Conservation (phyloP, 37 sponge, comb jelly and placozoan genomes). For the Aplysina aerophoba region DNA sequence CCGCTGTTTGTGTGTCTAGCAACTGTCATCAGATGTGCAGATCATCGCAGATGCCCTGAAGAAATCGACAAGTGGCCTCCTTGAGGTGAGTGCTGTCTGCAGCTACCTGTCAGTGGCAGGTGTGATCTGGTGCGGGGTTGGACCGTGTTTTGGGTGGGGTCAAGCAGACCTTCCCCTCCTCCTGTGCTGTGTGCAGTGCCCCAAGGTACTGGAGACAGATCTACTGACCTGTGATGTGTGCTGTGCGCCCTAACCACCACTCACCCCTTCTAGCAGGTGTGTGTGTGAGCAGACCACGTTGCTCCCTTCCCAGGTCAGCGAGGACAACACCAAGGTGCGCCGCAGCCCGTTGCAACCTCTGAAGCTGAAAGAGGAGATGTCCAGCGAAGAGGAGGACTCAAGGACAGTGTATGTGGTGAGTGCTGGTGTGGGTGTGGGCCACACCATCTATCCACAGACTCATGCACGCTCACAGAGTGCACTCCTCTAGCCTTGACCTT, state of each 20-base stretch:
- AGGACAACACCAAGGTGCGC: constrained; percentile 49
- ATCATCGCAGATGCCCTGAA: constrained; percentile 68
- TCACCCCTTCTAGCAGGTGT: too few relatives aligned
- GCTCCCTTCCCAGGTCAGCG: constrained; percentile 46
- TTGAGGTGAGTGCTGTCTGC: constrained; percentile 65
- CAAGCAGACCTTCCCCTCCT: too few relatives aligned
- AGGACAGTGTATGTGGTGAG: constrained; percentile 79
- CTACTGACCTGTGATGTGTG: too few relatives aligned
- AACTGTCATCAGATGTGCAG: constrained; percentile 62
- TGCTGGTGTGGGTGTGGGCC: background rate
- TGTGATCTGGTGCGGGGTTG: background rate
- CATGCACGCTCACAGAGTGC: background rate
- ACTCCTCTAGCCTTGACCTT: too few relatives aligned
- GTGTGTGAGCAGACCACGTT: too few relatives aligned
- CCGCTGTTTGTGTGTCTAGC: constrained; percentile 19
- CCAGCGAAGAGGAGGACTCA: constrained; percentile 44
- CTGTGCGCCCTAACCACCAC: too few relatives aligned
- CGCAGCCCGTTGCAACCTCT: constrained; percentile 40
- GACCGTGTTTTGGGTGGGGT: too few relatives aligned
- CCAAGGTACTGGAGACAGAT: too few relatives aligned
- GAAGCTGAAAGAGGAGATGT: constrained; percentile 26
- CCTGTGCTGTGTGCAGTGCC: too few relatives aligned
- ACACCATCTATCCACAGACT: background rate
- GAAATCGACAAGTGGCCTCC: constrained; percentile 45
- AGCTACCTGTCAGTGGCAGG: constrained; percentile 21